Percentiles rank a stretch among this genome's conserved stretches.
Conservation (phyloP, 2,888 invertebrate genomes). For the Acanthacorydalis orientalis region DNA sequence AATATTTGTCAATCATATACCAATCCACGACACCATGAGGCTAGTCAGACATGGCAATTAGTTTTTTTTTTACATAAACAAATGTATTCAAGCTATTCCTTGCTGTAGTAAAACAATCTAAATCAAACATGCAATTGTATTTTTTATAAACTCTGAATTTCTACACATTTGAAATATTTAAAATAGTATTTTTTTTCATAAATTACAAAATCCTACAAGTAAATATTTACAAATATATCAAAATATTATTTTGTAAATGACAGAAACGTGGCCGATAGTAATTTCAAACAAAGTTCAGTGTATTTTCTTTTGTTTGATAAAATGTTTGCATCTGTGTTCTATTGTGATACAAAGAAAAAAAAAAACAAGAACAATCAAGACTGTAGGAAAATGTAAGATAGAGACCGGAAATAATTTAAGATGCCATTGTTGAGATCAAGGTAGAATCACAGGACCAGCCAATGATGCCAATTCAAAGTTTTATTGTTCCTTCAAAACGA, state of each 20-base stretch:
- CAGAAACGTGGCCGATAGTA: too few species aligned
- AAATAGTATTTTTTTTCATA: too few species aligned
- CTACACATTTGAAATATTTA: too few species aligned
- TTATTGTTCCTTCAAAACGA: not conserved
- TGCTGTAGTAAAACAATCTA: not conserved
- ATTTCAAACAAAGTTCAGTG: not conserved
- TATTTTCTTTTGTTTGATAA: not conserved
- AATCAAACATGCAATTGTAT: too few species aligned
- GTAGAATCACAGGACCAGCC: constrained; percentile 5
- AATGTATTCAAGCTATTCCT: not conserved
- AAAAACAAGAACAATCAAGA: not conserved
- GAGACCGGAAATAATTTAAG: not conserved
- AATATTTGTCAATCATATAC: constrained; percentile 1
- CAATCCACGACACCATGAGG: not conserved
- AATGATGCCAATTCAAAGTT: constrained; percentile 2
- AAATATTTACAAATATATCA: too few species aligned
- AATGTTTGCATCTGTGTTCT: not conserved
- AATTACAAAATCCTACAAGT: too few species aligned
- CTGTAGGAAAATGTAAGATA: not conserved
- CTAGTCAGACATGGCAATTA: not conserved
- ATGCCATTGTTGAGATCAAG: not conserved
- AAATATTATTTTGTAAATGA: too few species aligned
- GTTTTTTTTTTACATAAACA: not conserved
- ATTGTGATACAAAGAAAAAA: not conserved
- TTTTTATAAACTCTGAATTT: too few species aligned